These are phyloP conservation scores for Scatophagus argus DNA, from an alignment of 2,113 vertebrate genomes.

Conservation along the genomic window DNA sequence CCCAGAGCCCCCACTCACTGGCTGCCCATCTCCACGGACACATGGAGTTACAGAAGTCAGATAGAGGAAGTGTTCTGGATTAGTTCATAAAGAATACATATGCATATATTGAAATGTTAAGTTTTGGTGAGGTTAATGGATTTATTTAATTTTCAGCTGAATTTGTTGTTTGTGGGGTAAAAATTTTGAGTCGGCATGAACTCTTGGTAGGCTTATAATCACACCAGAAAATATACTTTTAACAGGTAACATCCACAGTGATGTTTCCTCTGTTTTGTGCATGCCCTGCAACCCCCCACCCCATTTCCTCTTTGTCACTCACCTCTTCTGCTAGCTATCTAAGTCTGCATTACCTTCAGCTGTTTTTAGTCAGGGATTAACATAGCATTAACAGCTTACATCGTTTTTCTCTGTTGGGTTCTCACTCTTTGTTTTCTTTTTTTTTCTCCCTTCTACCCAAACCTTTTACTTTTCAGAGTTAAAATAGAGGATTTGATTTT, in stretches of 20 bases:
- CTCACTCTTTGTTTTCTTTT: constrained; percentile 46
- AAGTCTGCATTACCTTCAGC: constrained; percentile 73
- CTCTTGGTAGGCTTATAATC: constrained; percentile 17
- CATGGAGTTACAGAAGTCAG: too few relatives aligned
- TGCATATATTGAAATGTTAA: neutral
- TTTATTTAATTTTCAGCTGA: too few relatives aligned
- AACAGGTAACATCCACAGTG: constrained; percentile 19
- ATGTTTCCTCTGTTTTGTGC: constrained; percentile 19
- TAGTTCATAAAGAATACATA: too few relatives aligned
- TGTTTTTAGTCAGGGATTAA: constrained; percentile 80
- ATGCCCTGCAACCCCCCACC: constrained; percentile 10
- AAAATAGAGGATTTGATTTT: constrained; percentile 82
- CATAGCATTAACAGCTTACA: constrained; percentile 80
- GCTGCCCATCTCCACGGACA: too few relatives aligned
- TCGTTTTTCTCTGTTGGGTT: constrained; percentile 76
- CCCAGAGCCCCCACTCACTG: too few relatives aligned
- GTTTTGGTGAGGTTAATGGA: neutral
- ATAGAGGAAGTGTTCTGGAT: too few relatives aligned
- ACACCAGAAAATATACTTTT: constrained; percentile 30
- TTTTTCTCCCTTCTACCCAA: constrained; percentile 37
- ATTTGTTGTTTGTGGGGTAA: constrained; percentile 22
- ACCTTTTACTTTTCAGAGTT: constrained; percentile 75
- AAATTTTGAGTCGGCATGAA: constrained; percentile 17
- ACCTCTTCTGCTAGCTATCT: constrained; percentile 65
- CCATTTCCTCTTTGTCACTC: constrained; percentile 51